Evolutionary conservation across 2,888 invertebrate genomes (phyloP), one percentile per base, ranked within the genome.

Genomic region (Rhingia campestris): DNA sequence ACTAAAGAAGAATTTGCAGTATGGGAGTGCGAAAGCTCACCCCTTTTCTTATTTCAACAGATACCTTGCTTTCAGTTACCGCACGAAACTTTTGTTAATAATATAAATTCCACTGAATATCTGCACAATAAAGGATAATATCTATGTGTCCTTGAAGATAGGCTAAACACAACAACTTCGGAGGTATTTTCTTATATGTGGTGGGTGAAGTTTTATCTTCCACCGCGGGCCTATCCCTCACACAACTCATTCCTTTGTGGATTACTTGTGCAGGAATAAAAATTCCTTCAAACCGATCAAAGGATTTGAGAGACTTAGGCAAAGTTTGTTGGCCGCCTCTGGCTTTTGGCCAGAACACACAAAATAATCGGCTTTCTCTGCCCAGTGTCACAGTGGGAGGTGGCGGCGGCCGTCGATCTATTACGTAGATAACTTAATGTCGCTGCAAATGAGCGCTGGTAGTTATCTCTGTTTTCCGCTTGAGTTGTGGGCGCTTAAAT

Each of bases 81-180:
- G 45, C 75, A 67, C 41, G 49, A 61, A 76, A 69, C 59, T 76
- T 76, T 61, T 39, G 30, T 69, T 76, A 54, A 54, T 69, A 67
- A 76, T 76, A 76, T 76, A 61, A 76, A 76, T 76, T 61, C 76
- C 45, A 45, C 33, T 53, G 53, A 47, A 47, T 41, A 39, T 41
- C 12, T 32, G 7, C 9, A 30, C 35, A 54, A 53, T 33, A 54
- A 32, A 14, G 12, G 22, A 37, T 14, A 3, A 12, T 2, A 22
- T 22, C 22, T 22, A 22, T 22, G 3, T 6, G 49, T 30, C 6
- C 7, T 4, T 14, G 6, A 1, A n/a, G 12, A 9, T 2, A 12
- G 49, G n/a, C 33, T 7, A 32, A 12, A 12, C 64, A 10, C n/a
- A 47, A 47, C 10, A 7, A 49, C 49, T 49, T 12, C 37, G 22